phyloP scores from a whole-genome alignment of 35 echinoderm and acorn worm species.

The Acanthaster planci region DNA sequence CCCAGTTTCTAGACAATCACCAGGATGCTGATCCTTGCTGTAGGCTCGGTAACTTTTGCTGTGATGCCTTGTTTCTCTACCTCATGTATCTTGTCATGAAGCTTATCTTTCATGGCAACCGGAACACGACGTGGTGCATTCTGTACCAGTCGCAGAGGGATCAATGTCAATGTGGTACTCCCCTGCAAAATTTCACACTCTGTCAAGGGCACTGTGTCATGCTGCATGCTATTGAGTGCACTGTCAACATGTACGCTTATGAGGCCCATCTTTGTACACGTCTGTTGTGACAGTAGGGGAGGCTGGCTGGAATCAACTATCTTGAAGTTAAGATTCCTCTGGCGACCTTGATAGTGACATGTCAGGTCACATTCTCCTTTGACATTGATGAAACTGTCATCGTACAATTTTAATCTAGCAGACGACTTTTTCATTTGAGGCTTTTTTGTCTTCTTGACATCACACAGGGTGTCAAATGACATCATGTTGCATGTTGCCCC shows the following conservation, averaged over 20 bases:
- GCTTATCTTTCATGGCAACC: conserved; percentile 43
- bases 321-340: not conserved
- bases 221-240: not conserved
- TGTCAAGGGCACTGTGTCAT: not conserved
- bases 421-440: not conserved
- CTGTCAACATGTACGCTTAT: not conserved
- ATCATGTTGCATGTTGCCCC: conserved; percentile 40
- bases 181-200: conserved; percentile 8
- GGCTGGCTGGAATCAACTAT: conserved; percentile 5
- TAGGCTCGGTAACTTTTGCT: conserved; percentile 44
- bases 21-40: conserved; percentile 53
- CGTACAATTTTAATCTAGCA: conserved; percentile 12
- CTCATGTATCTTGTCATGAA: conserved; percentile 41
- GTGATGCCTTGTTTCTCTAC: conserved; percentile 33
- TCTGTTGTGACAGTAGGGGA: too few relatives aligned
- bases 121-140: conserved; percentile 41
- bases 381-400: conserved; percentile 21
- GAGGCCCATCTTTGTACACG: not conserved
- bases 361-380: conserved; percentile 20
- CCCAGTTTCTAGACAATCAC: conserved; percentile 51
- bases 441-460: not conserved
- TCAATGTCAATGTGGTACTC: conserved; percentile 5
- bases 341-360: not conserved
- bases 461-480: conserved; percentile 1
- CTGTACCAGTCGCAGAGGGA: conserved; percentile 40